phyloP scores from a whole-genome alignment of 2,797 vertebrate species.

The Typhlichthys subterraneus region DNA sequence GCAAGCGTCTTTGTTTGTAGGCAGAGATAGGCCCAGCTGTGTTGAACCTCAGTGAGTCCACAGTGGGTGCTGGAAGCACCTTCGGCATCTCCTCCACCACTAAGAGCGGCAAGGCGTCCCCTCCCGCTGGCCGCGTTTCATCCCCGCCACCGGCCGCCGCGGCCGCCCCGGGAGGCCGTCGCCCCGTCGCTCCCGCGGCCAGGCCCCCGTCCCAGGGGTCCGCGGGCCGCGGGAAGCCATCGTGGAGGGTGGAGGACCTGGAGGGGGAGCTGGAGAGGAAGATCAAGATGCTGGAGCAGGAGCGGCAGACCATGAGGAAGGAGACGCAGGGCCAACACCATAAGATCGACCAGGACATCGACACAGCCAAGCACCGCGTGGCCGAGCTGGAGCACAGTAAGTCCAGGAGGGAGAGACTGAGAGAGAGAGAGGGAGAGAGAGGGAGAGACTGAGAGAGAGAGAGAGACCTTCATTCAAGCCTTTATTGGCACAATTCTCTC shows the following conservation, averaged over 20 bases:
- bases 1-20: not conserved
- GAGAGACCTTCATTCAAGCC: too few relatives aligned
- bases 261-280: constrained; percentile 80
- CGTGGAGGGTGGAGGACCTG: constrained; percentile 78
- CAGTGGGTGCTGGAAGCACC: not conserved
- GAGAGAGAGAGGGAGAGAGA: not conserved
- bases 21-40: not conserved
- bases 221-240: constrained; percentile 56
- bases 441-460: too few relatives aligned
- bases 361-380: constrained; percentile 70
- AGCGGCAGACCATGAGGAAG: constrained; percentile 76
- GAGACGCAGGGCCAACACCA: constrained; percentile 75
- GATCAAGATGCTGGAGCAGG: constrained; percentile 78
- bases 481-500: too few relatives aligned
- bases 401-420: constrained; percentile 16
- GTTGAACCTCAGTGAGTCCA: not conserved
- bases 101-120: constrained; percentile 34
- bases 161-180: constrained; percentile 36
- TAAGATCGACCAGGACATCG: constrained; percentile 75
- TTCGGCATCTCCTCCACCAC: not conserved
- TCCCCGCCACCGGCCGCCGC: constrained; percentile 28
- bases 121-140: constrained; percentile 25
- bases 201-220: constrained; percentile 47
- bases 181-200: constrained; percentile 37
- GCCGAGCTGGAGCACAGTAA: constrained; percentile 79